phyloP scores from a whole-genome alignment of 2,888 invertebrate genomes.

The Drosophila flavopinicola region DNA sequence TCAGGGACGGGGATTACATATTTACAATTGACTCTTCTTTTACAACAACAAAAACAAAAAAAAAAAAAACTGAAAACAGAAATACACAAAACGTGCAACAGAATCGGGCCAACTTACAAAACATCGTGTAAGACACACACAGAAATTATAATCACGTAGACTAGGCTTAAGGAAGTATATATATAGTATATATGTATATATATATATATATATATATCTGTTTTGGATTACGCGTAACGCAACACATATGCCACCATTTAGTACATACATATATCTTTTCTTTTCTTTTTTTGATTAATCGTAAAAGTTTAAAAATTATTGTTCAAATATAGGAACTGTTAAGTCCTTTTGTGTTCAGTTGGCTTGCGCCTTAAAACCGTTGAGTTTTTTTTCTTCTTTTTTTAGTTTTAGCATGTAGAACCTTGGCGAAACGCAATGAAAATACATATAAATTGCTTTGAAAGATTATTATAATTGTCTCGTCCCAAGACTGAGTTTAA shows the following conservation, averaged over 20 bases:
- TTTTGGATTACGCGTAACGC: too few relatives aligned
- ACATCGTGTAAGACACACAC: too few relatives aligned
- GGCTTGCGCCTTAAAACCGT: slow-evolving; percentile 54
- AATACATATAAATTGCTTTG: too few relatives aligned
- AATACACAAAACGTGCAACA: too few relatives aligned
- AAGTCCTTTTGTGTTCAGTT: slow-evolving; percentile 60
- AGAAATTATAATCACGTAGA: not conserved
- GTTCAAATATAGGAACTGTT: slow-evolving; percentile 70
- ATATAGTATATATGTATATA: slow-evolving; percentile 2
- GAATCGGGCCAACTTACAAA: slow-evolving; percentile 9
- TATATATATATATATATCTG: slow-evolving; percentile 20
- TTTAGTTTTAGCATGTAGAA: not conserved
- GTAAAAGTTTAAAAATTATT: slow-evolving; percentile 72
- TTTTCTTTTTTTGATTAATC: slow-evolving; percentile 30
- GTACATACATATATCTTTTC: too few relatives aligned
- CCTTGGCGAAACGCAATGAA: slow-evolving; percentile 3
- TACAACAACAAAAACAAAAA: slow-evolving; percentile 8
- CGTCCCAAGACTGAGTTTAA: too few relatives aligned
- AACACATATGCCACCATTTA: too few relatives aligned
- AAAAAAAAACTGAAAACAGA: not conserved
- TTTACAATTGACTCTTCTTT: slow-evolving; percentile 70
- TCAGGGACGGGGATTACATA: slow-evolving; percentile 66
- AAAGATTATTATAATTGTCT: too few relatives aligned
- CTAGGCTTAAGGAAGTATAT: slow-evolving; percentile 11
- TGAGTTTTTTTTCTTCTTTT: slow-evolving; percentile 20